Base-by-base conservation (phyloP, 2,888 invertebrate species). In the Camponotus fellah region DNA sequence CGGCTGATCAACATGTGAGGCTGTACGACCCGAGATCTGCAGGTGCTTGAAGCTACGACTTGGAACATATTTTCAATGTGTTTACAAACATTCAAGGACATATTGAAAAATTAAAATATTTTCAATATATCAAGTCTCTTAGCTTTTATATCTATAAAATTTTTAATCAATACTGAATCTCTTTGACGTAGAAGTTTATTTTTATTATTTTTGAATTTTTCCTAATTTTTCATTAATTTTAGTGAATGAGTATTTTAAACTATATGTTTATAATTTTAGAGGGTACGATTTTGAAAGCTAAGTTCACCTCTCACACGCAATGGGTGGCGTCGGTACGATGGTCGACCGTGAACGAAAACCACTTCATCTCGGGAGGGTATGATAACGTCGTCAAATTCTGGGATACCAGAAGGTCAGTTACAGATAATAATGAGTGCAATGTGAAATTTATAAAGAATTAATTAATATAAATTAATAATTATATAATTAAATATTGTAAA, bases 311-410 rank as follows among this genome's bases (percentile, higher is more conserved):
- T 0, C 99, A 99, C 95, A 97, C 96, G 3, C 97, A 98, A 53
- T 99, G 99, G 99, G 98, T 99, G 21, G 97, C 98, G 89, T 96
- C 97, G 0, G 98, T 99, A 0, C 96, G 96, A 87, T 99, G 99
- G 99, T 98, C 98, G 0, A 97, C 96, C 34, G 96, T 96, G 0
- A 96, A 97, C 85, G 97, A 98, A 91, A 96, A 98, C 91, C 95
- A 98, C 17, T 99, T 99, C 94, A 96, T 99, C 34, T 99, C 99
- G 0, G 99, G 98, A 2, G 97, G 98, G 0, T 98, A 99, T 93
- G 99, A 99, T 93, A 97, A 97, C 88, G 96, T 97, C 85, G 97
- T 99, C 84, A 99, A 99, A 95, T 95, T 99, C 71, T 99, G 99
- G 99, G 99, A 99, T 95, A 97, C 97, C 5, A 96, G 99, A 94